Conservation (phyloP, 2,888 invertebrate genomes). For the Plagodis pulveraria region DNA sequence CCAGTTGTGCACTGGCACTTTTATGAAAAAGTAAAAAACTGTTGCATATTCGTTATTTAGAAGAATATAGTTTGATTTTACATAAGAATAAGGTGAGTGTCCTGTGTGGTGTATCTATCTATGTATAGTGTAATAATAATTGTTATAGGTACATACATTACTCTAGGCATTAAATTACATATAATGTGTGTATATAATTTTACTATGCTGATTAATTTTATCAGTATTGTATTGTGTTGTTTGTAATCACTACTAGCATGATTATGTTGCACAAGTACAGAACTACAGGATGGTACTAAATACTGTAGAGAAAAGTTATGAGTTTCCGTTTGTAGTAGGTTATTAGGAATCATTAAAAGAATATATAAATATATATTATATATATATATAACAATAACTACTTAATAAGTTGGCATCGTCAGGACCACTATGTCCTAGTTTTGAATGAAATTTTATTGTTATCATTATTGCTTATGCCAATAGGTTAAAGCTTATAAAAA, state of each 20-base stretch:
- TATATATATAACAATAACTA: too few relatives aligned
- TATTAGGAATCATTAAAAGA: too few relatives aligned
- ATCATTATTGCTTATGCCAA: too few relatives aligned
- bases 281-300: not conserved
- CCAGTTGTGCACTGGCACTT: conserved; percentile 19
- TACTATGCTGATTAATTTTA: conserved; percentile 26
- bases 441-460: too few relatives aligned
- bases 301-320: too few relatives aligned
- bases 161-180: conserved; percentile 13
- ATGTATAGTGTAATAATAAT: too few relatives aligned
- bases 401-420: too few relatives aligned
- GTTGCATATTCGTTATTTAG: conserved; percentile 2
- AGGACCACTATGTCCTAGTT: too few relatives aligned
- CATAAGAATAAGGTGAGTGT: conserved; percentile 20
- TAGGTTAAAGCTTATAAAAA: too few relatives aligned
- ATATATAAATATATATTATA: too few relatives aligned
- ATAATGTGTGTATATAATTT: conserved; percentile 25
- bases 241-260: conserved; percentile 22
- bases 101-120: too few relatives aligned
- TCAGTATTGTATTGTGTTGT: conserved; percentile 16
- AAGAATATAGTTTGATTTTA: conserved; percentile 14
- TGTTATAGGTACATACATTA: not conserved
- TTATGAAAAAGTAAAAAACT: conserved; percentile 8
- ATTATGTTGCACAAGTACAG: conserved; percentile 13
- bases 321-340: too few relatives aligned